Base-by-base conservation (phyloP, 2,888 invertebrate species). In the Nemotelus pantherinus region DNA sequence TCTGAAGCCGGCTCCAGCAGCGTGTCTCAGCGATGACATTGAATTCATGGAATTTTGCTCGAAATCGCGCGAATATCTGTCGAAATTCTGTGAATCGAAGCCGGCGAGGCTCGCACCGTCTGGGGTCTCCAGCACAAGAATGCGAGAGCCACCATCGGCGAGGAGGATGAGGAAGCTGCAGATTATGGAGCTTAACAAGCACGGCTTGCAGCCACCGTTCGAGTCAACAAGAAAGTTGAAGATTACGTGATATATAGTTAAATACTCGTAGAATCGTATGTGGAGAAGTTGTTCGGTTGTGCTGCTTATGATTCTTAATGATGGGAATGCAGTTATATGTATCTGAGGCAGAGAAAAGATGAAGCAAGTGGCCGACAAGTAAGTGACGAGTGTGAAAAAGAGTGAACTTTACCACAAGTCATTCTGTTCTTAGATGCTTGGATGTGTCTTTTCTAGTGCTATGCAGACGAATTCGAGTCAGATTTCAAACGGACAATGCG, bases 21-120 rank as follows among this genome's bases (percentile, higher is more conserved):
- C 39, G 72, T 25, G 58, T 45, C 55, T 60, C 74, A 4, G 43
- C 74, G 74, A 74, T 74, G 65, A 77, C 67, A 77, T 77, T 68
- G 68, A 68, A 77, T 77, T 77, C 76, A 68, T 77, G 76, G 76
- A 77, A 77, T 77, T 77, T 77, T 55, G 60, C 57, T 65, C 55
- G 76, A 77, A 77, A 77, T 77, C 76, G 76, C 76, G 76, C 76
- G 76, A 77, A 77, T 77, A 77, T 77, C 76, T 57, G 68, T 48
- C 58, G 58, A 77, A 77, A 67, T 77, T 77, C 76, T 68, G 39
- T 67, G 76, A 77, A 77, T 68, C 48, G 44, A 48, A 65, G 48
- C 43, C 60, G 74, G 60, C 50, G 39, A 65, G 50, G 44, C 44
- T 63, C 63, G 55, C 65, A 41, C 72, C 45, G 75, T 75, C 64